These are phyloP conservation scores for Cirrhinus mrigala DNA, from an alignment of 2,797 vertebrate genomes.

Conservation along the genomic window DNA sequence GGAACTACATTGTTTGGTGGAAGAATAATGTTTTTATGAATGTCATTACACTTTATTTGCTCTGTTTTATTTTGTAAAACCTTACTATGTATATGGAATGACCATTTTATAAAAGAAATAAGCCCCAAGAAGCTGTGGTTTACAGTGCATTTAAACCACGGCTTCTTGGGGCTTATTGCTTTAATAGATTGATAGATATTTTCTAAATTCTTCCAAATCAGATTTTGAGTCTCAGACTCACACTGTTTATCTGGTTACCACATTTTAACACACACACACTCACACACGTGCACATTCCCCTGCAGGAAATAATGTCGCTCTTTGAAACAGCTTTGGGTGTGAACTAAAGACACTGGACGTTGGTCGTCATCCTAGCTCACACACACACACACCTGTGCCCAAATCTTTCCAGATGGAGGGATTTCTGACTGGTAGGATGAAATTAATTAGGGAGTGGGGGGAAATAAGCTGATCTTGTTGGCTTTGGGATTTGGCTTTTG, in stretches of 20 bases:
- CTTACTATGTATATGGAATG: no score
- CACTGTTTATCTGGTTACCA: neutral
- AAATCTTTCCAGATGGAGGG: conserved; percentile 50
- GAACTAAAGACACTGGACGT: conserved; percentile 10
- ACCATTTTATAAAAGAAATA: no score
- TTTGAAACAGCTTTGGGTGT: neutral
- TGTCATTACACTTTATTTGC: no score
- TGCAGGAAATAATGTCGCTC: neutral
- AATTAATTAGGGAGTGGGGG: conserved; percentile 49
- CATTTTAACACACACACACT: neutral
- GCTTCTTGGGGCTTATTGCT: no score
- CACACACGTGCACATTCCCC: neutral
- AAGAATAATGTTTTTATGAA: no score
- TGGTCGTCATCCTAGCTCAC: neutral
- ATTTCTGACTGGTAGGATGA: conserved; percentile 48
- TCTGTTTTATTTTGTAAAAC: no score
- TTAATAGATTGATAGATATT: no score
- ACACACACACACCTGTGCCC: conserved; percentile 8
- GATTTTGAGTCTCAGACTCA: no score
- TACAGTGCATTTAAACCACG: no score
- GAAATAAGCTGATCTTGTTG: conserved; percentile 58
- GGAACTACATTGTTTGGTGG: no score
- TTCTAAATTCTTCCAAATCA: no score
- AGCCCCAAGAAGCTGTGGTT: no score
- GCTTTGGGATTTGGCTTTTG: conserved; percentile 53